Evolutionary conservation across 2,113 vertebrate species (phyloP).

Genomic region (Saguinus imperator): DNA sequence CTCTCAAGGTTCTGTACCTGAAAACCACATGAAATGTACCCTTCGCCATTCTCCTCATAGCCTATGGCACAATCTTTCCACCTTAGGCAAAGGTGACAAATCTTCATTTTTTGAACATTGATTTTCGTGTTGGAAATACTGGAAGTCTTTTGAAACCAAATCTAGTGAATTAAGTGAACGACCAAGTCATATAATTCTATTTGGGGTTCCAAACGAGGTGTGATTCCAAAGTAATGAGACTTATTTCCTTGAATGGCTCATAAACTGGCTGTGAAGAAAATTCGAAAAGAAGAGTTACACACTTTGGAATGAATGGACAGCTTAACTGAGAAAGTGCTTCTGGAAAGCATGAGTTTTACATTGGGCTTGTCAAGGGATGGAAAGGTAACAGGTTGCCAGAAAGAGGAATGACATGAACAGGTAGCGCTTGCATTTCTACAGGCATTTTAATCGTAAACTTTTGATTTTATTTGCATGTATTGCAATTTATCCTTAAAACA

Average conservation of each 20-base stretch:
- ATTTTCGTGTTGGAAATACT: constrained; percentile 27
- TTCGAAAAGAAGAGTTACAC: constrained; percentile 18
- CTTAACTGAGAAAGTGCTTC: constrained; percentile 19
- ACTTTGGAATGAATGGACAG: neutral
- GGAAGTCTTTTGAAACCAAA: neutral
- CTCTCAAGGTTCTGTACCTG: neutral
- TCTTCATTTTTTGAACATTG: neutral
- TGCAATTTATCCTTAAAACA: neutral
- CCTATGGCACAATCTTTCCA: neutral
- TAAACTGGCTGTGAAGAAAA: constrained; percentile 46
- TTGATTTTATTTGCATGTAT: neutral
- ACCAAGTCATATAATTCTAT: constrained; percentile 6
- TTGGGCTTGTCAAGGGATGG: neutral
- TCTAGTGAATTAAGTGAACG: neutral
- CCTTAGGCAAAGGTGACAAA: neutral
- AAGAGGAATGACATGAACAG: neutral
- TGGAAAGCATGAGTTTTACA: constrained; percentile 31
- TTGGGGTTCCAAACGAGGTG: constrained; percentile 16
- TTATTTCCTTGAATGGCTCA: constrained; percentile 65
- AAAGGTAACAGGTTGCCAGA: neutral
- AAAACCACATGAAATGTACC: neutral
- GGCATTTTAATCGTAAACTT: neutral
- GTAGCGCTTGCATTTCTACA: neutral
- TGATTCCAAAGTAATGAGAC: constrained; percentile 59
- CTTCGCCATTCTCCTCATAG: neutral